phyloP scores from a whole-genome alignment of 1,140 invertebrate genomes.

The Augochlora pura region DNA sequence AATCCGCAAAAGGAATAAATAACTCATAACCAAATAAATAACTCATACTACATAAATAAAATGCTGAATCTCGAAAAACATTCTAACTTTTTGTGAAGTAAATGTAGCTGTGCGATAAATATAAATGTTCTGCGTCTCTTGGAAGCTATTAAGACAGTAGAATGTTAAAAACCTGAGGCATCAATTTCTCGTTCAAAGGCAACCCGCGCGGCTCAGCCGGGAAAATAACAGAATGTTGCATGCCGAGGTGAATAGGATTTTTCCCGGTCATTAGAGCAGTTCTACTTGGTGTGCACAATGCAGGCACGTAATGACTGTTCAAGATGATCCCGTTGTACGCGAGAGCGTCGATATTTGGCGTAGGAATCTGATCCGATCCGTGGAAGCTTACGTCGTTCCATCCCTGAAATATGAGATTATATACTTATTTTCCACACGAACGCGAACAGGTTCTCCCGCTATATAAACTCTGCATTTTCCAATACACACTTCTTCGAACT shows the following conservation, averaged over 20 bases:
- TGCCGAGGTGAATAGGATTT: conserved; percentile 90
- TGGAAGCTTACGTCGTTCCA: conserved; percentile 96
- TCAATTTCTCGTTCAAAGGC: conserved; percentile 85
- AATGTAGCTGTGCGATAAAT: too few species aligned
- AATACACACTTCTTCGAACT: too few species aligned
- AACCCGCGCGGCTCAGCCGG: conserved; percentile 88
- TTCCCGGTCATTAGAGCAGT: conserved; percentile 90
- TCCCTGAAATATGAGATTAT: conserved; percentile 81
- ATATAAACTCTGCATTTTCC: too few species aligned
- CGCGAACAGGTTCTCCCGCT: too few species aligned
- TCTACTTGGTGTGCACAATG: conserved; percentile 90
- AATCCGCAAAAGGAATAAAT: too few species aligned
- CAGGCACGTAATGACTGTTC: conserved; percentile 87
- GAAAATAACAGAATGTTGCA: conserved; percentile 88
- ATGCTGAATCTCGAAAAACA: too few species aligned
- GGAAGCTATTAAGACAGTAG: too few species aligned
- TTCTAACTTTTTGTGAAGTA: too few species aligned
- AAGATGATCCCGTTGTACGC: conserved; percentile 89
- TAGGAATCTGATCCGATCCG: conserved; percentile 90
- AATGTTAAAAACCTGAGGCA: conserved; percentile 82
- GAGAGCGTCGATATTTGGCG: conserved; percentile 91
- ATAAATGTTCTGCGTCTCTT: too few species aligned
- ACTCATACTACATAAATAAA: too few species aligned
- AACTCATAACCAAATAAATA: too few species aligned
- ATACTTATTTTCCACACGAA: too few species aligned